Evolutionary conservation across 2,888 invertebrate species (phyloP), one percentile per base, ranked within the genome.

Genomic region (Machimus rusticus): DNA sequence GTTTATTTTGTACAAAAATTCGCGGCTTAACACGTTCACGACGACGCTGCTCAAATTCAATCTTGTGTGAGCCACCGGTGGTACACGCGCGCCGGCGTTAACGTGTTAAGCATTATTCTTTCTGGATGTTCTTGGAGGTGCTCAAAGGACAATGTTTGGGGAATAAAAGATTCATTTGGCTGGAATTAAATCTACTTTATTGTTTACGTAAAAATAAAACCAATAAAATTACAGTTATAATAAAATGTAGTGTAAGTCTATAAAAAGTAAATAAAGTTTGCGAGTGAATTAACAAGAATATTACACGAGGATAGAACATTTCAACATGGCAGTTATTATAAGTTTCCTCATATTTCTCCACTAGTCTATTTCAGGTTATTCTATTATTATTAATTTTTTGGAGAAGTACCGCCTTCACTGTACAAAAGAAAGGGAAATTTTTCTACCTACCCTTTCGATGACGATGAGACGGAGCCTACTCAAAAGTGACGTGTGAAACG

Each of bases 311-410:
- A 81, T 46, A 81, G 55, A 84, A 84, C 84, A 74, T 39, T 66
- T 84, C 66, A 84, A 74, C 84, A 84, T 84, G 84, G 84, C 84
- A 84, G 84, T 84, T 66, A 84, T 84, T 23, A 39, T 84, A 39
- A n/a, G 76, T 34, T 76, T 37, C 28, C 76, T 37, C 37, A n/a
- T 76, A 76, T 28, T 31, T 76, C n/a, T 23, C 28, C 66, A 66
- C 66, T 19, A 66, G 23, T 66, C 66, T 28, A 28, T 66, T 23
- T n/a, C 28, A 28, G 16, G n/a, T 51, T 51, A 51, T 51, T n/a
- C 5, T 51, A 51, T 51, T 51, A 51, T 51, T 74, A 46, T 43
- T 43, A 9, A 0, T 74, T 37, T 74, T 37, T 76, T 31, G 37
- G 39, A 76, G 39, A 76, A 34, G 76, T 76, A 37, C 39, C 76